Percentiles rank a stretch among this genome's conserved stretches.
Conservation (phyloP, 2,888 invertebrate species). For the Tetropium fuscum region DNA sequence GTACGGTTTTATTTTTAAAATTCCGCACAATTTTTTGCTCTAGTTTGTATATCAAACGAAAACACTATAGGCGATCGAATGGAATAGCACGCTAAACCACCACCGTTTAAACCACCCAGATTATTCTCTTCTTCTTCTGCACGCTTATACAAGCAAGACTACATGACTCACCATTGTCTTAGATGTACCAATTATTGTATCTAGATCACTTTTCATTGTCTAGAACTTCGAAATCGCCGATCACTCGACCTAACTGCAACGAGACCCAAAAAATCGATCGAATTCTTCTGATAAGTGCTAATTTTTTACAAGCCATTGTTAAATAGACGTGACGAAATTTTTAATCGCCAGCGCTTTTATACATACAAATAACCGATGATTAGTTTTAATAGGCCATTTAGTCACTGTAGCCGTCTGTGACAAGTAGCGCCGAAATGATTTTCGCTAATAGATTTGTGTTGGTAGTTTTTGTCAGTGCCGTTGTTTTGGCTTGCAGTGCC, state of each 20-base stretch:
- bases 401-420: background rate
- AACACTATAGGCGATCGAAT: too few relatives aligned
- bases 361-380: constrained; percentile 32
- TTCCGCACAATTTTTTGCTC: too few relatives aligned
- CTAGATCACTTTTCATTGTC: background rate
- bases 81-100: too few relatives aligned
- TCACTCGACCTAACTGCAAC: constrained; percentile 19
- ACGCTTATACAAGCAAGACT: too few relatives aligned
- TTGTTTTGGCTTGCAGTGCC: constrained; percentile 23
- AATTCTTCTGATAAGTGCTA: constrained; percentile 22
- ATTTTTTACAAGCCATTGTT: constrained; percentile 30
- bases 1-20: too few relatives aligned
- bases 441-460: background rate
- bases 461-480: constrained; percentile 15
- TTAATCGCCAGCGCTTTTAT: constrained; percentile 24
- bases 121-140: too few relatives aligned
- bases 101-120: too few relatives aligned
- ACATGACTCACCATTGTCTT: too few relatives aligned
- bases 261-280: constrained; percentile 25
- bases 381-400: constrained; percentile 8
- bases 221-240: too few relatives aligned
- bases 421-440: constrained; percentile 12
- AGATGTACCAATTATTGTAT: background rate
- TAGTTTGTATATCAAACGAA: too few relatives aligned
- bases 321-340: constrained; percentile 30